Base-by-base conservation (phyloP, 2,113 vertebrate genomes). In the Oncorhynchus masou region DNA sequence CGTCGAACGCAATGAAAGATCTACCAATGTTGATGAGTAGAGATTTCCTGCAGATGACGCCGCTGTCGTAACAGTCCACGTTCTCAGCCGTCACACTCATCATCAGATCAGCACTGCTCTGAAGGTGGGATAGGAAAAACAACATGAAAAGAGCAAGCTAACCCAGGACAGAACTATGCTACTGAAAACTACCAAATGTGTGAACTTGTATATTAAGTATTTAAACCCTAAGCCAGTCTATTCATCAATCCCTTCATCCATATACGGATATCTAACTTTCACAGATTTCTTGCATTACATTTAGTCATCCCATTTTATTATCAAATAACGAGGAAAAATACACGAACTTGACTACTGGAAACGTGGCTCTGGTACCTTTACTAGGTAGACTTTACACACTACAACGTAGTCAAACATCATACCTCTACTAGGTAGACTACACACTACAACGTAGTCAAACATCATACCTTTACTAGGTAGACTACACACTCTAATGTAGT, bases 11-110 rank as follows among this genome's bases (percentile, higher is more conserved):
- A 34, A 99, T 73, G 80, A 93, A 80, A 2, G 96, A 96, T 76
- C 92, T 91, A 16, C 94, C 96, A 20, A 96, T 84, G 0, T 80
- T 93, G 89, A 99, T 93, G 67, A 94, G 91, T 73, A 98, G 70
- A 1, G 94, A 93, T 65, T 98, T 99, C 84, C 96, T 95, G 90
- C 98, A 99, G 92, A 95, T 93, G 31, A 94, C 87, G n/a, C 96
- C 96, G 51, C 91, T 94, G 83, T 94, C 92, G 76, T 95, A 98
- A 79, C 98, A 99, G 87, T 96, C 96, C 6, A 98, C 73, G 75
- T 99, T 98, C 81, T 98, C 94, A 20, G 92, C 83, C 8, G 93
- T 89, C 29, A 99, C 88, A 31, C 94, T 96, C 78, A 99, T 83
- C 80, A 87, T 92, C 68, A 85, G 79, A 29, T 95, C 91, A n/a